phyloP scores from a whole-genome alignment of 64 coral and sea anemone genomes.

The Montipora foliosa region DNA sequence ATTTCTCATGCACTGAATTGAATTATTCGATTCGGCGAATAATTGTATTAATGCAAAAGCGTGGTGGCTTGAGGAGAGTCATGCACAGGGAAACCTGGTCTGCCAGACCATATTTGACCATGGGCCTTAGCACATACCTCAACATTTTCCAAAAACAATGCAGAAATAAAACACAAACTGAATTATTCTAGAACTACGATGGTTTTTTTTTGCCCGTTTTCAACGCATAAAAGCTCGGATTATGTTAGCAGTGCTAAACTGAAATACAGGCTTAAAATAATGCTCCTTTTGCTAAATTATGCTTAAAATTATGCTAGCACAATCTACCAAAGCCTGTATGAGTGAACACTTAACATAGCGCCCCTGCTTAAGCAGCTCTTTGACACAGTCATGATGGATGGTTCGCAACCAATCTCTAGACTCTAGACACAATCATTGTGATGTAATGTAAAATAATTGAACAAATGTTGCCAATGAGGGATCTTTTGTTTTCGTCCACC shows the following conservation, averaged over 20 bases:
- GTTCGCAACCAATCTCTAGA: too few relatives aligned
- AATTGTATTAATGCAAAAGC: background rate
- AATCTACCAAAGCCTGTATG: conserved; percentile 69
- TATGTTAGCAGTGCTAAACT: conserved; percentile 52
- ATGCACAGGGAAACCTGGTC: background rate
- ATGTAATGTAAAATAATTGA: too few relatives aligned
- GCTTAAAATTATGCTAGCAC: conserved; percentile 80
- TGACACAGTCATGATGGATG: too few relatives aligned
- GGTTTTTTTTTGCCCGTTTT: background rate
- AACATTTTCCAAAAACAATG: conserved; percentile 76
- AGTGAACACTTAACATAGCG: too few relatives aligned
- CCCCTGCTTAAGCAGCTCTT: too few relatives aligned
- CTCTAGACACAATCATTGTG: too few relatives aligned
- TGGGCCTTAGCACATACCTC: conserved; percentile 75
- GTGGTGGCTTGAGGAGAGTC: conserved; percentile 50
- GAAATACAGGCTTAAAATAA: conserved; percentile 53
- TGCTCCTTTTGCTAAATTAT: conserved; percentile 64
- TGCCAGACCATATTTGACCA: conserved; percentile 74
- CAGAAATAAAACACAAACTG: conserved; percentile 77
- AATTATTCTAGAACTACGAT: conserved; percentile 63
- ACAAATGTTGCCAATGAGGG: too few relatives aligned
- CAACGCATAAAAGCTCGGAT: conserved; percentile 43
- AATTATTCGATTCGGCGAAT: too few relatives aligned
- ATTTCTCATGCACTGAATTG: too few relatives aligned
- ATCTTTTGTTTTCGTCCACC: too few relatives aligned